These are phyloP conservation scores for Ichneumoninae sp. DNA, from an alignment of 2,888 invertebrate species.

Conservation along the genomic window DNA sequence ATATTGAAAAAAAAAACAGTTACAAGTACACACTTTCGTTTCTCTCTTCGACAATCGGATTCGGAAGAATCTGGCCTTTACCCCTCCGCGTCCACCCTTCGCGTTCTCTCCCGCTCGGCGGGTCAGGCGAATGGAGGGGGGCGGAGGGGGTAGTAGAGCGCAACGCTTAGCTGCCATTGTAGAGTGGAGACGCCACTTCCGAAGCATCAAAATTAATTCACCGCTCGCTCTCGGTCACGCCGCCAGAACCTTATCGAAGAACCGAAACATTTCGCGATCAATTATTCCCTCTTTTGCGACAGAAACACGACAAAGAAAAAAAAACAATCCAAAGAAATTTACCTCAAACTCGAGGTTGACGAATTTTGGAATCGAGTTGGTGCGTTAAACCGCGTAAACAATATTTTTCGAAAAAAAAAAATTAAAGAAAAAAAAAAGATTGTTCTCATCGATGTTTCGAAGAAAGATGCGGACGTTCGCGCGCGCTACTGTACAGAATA, in stretches of 20 bases:
- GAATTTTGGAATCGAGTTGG: neutral
- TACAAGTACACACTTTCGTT: neutral
- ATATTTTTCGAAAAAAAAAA: neutral
- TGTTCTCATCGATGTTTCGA: neutral
- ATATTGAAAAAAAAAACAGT: neutral
- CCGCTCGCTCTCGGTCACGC: slow-evolving; percentile 67
- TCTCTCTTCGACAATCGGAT: neutral
- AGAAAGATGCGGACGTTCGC: slow-evolving; percentile 41
- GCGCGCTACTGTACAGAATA: slow-evolving; percentile 32
- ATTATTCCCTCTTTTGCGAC: neutral
- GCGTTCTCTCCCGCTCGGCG: slow-evolving; percentile 59
- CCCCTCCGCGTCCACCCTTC: slow-evolving; percentile 60
- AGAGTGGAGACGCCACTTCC: slow-evolving; percentile 81
- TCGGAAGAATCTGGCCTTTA: slow-evolving; percentile 36
- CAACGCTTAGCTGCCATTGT: slow-evolving; percentile 81
- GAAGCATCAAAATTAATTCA: slow-evolving; percentile 81
- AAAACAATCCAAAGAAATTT: neutral
- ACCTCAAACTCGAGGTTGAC: neutral
- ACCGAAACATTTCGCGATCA: slow-evolving; percentile 6
- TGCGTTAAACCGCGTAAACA: neutral
- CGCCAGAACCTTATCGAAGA: slow-evolving; percentile 37
- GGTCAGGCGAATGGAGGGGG: slow-evolving; percentile 22
- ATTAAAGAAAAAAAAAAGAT: neutral
- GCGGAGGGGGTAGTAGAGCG: slow-evolving; percentile 73
- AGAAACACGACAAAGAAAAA: neutral